Evolutionary conservation across 1,140 invertebrate species (phyloP), one percentile per base, ranked within the genome.

Genomic region (Lepidostoma basale): DNA sequence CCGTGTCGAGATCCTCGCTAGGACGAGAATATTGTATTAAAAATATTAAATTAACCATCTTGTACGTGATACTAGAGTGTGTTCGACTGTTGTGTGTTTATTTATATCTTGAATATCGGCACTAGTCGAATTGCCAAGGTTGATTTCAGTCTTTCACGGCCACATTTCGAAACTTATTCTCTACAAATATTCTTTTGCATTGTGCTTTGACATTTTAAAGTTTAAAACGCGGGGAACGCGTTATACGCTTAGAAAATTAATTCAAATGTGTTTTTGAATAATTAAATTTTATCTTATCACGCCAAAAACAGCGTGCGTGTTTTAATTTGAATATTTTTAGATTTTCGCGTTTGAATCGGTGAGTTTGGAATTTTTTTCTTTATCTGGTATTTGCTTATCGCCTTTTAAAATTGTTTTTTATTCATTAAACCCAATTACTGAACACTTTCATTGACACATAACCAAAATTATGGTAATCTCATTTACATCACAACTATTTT

Each of bases 151-250:
- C n/a, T 22, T 23, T 49, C 45, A 49, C 45, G 45, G 45, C 25
- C 45, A 12, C 16, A 12, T 49, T 49, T 49, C 45, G 45, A 49
- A 49, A 25, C 45, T 49, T 49, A 22, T 49, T 23, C 22, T 49
- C n/a, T n/a, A 18, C 18, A 49, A 22, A 3, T 23, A 18, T 12
- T 49, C 22, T 23, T 20, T n/a, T 10, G 20, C 23, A 10, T 10
- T 49, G 8, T n/a, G 8, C 23, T 23, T 49, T 22, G 18, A 5
- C 18, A 12, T n/a, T 49, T 49, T 49, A 12, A 20, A 25, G 9
- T 22, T 25, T 49, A 49, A 25, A 23, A 23, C 33, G 5, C 33
- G 14, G 14, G 10, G 33, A 9, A 36, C 33, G 33, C 33, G 1
- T n/a, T n/a, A n/a, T n/a, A n/a, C n/a, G n/a, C n/a, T n/a, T n/a